Evolutionary conservation across 2,888 invertebrate genomes (phyloP).

Genomic region (Meta bourneti): DNA sequence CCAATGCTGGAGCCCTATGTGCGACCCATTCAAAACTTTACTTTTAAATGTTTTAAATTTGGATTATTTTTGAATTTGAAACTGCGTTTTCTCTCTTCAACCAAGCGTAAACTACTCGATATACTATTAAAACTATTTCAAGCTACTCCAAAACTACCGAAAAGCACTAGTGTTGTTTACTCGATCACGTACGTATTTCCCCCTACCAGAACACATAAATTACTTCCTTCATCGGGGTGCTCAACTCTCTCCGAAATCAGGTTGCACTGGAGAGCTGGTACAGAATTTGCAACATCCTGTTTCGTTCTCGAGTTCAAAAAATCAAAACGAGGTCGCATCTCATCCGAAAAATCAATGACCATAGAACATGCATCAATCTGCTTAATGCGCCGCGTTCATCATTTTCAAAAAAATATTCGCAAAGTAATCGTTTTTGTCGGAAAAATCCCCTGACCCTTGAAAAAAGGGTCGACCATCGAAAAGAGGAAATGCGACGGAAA

Average conservation of each 20-base stretch:
- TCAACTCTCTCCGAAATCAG: neutral
- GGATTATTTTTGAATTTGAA: no score
- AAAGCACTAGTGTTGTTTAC: no score
- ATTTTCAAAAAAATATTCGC: constrained; percentile 17
- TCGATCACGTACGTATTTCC: no score
- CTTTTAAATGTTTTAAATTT: no score
- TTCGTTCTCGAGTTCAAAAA: constrained; percentile 15
- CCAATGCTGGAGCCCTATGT: no score
- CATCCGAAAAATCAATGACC: constrained; percentile 30
- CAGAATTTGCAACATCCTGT: constrained; percentile 43
- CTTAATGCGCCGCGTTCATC: constrained; percentile 21
- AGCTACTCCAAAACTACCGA: no score
- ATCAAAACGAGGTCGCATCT: constrained; percentile 11
- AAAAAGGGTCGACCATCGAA: constrained; percentile 51
- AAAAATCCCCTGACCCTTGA: constrained; percentile 56
- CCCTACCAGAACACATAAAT: neutral
- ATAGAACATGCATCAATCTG: constrained; percentile 8
- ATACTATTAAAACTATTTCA: no score
- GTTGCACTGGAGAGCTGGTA: neutral
- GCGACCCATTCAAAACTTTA: no score
- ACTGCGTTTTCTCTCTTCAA: no score
- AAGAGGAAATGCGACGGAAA: constrained; percentile 57
- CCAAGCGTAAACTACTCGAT: no score
- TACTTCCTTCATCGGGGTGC: neutral
- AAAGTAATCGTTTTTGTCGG: constrained; percentile 44